These are phyloP conservation scores for Distichodus sexfasciatus DNA, from an alignment of 2,797 vertebrate genomes.

Conservation along the genomic window DNA sequence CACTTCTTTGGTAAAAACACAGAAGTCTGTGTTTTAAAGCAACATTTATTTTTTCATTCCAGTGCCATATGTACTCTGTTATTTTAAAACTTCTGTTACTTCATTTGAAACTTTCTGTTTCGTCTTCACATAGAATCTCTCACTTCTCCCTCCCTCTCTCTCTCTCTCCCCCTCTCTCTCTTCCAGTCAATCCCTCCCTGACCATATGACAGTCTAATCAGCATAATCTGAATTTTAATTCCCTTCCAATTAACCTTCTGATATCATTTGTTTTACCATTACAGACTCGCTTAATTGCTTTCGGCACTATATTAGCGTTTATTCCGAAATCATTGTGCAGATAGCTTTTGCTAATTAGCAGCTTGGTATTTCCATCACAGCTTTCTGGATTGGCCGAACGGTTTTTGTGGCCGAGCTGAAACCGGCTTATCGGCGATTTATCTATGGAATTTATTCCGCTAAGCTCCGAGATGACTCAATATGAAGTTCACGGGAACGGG, in stretches of 20 bases:
- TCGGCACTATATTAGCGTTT: conserved; percentile 71
- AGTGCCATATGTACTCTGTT: too few species aligned
- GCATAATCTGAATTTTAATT: conserved; percentile 75
- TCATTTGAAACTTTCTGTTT: background rate
- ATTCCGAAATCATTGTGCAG: conserved; percentile 69
- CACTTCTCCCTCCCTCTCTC: background rate
- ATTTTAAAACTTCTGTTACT: too few species aligned
- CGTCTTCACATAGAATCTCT: background rate
- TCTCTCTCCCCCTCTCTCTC: background rate
- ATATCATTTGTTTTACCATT: conserved; percentile 76
- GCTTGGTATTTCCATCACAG: conserved; percentile 61
- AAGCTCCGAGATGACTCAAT: background rate
- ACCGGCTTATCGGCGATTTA: conserved; percentile 34
- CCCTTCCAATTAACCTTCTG: conserved; percentile 75
- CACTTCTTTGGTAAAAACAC: too few species aligned
- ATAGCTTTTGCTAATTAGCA: conserved; percentile 73
- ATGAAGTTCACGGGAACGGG: conserved; percentile 8
- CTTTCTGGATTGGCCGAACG: conserved; percentile 41
- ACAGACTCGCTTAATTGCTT: conserved; percentile 70
- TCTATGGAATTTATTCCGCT: conserved; percentile 23
- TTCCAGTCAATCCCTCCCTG: conserved; percentile 26
- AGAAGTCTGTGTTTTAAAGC: background rate
- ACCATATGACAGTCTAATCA: conserved; percentile 63
- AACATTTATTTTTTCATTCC: background rate
- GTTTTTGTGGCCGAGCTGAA: conserved; percentile 28